Evolutionary conservation across 2,797 vertebrate species (phyloP).

Genomic region (Oryzias dopingdopingensis): DNA sequence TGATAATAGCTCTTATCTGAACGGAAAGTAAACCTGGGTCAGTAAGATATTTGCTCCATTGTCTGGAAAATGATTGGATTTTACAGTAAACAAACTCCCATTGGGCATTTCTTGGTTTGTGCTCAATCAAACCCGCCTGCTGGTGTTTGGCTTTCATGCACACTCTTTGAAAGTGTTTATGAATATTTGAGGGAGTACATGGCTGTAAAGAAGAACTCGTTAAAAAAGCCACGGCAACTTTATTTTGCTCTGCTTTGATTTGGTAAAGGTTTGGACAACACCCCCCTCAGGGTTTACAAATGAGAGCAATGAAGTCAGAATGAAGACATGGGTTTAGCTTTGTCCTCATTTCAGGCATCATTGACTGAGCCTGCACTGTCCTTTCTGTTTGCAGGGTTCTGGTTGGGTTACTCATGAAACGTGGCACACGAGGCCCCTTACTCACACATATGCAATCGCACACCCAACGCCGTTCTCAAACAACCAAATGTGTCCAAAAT

Average conservation of each 20-base stretch:
- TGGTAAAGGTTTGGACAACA: constrained; percentile 5
- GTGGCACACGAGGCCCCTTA: constrained; percentile 38
- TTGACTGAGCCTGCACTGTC: constrained; percentile 54
- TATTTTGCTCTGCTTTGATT: constrained; percentile 38
- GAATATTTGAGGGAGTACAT: constrained; percentile 1
- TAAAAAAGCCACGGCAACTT: constrained; percentile 19
- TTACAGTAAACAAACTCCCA: constrained; percentile 7
- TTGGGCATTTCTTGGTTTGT: constrained; percentile 7
- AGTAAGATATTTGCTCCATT: background rate
- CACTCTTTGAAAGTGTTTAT: constrained; percentile 11
- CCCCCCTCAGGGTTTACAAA: constrained; percentile 34
- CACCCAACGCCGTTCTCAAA: constrained; percentile 5
- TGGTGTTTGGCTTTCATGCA: constrained; percentile 10
- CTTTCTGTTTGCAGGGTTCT: constrained; percentile 38
- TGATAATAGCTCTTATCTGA: too few species aligned
- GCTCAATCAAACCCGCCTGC: constrained; percentile 16
- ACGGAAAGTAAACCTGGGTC: too few species aligned
- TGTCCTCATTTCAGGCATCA: constrained; percentile 61
- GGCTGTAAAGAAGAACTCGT: constrained; percentile 1
- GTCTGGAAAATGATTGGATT: constrained; percentile 7
- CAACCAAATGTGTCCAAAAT: constrained; percentile 13
- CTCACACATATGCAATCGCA: constrained; percentile 35
- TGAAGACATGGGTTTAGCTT: constrained; percentile 59
- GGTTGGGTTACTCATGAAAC: constrained; percentile 60
- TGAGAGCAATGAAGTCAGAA: constrained; percentile 60